Percentiles rank a stretch among this genome's conserved stretches.
These are phyloP conservation scores for Ypsolopha sequella DNA, from an alignment of 2,888 invertebrate species.

Conservation along the genomic window DNA sequence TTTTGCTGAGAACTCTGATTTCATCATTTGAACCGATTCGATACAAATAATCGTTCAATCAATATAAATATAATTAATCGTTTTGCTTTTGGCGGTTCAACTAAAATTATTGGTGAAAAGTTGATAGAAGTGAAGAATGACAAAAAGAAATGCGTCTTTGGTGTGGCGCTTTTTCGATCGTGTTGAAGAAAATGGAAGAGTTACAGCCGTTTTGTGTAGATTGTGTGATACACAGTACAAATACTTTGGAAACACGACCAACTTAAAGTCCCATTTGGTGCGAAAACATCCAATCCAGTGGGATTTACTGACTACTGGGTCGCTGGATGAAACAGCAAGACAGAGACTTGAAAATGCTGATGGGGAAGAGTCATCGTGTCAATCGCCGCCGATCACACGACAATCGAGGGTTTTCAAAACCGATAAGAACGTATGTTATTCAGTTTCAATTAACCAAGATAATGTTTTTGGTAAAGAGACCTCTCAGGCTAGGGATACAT, in stretches of 20 bases:
- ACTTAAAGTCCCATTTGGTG: constrained; percentile 48
- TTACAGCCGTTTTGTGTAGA: constrained; percentile 55
- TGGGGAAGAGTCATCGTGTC: constrained; percentile 1
- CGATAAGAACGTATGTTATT: constrained; percentile 54
- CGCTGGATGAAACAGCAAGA: constrained; percentile 34
- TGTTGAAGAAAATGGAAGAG: constrained; percentile 39
- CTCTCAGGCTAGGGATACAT: no score
- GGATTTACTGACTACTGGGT: constrained; percentile 50
- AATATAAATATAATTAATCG: constrained; percentile 1
- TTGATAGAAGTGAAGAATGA: constrained; percentile 19
- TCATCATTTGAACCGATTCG: constrained; percentile 55
- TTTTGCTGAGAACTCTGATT: constrained; percentile 13
- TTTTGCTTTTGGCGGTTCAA: constrained; percentile 36
- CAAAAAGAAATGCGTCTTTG: constrained; percentile 55
- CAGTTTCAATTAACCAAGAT: constrained; percentile 40
- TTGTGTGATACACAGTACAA: constrained; percentile 59
- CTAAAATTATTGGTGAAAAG: constrained; percentile 15
- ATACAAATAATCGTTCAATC: constrained; percentile 22
- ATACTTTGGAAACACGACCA: constrained; percentile 61
- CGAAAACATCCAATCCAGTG: constrained; percentile 61
- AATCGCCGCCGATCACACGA: background rate
- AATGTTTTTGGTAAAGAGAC: constrained; percentile 23
- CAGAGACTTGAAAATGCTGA: constrained; percentile 12
- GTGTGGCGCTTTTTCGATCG: constrained; percentile 63
- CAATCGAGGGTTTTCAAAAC: background rate